Base-by-base conservation (phyloP, 2,797 vertebrate species). In the Pseudotriccus pelzelni region DNA sequence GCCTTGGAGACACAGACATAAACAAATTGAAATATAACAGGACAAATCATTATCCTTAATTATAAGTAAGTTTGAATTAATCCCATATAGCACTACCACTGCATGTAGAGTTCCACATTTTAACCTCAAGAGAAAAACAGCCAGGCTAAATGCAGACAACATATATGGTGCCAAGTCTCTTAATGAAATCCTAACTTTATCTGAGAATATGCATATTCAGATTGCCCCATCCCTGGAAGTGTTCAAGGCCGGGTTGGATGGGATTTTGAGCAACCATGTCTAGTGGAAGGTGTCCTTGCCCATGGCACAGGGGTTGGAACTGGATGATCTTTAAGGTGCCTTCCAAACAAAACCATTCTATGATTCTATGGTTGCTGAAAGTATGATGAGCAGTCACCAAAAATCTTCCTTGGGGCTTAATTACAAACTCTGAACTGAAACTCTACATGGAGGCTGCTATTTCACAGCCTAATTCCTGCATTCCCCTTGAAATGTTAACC, bases 321-420 rank as follows among this genome's bases (percentile, higher is more conserved):
- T 59, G 24, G 14, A 14, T 39, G 24, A 52, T 46, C 30, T 46
- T 46, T 52, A 52, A 32, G 18, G 22, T 41, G 49, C 14, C 4
- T 64, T 46, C 21, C 44, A 58, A 72, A 70, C 2, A 37, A 84
- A 58, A 19, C 4, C 18, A 32, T 36, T 46, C 28, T 46, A 20
- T 0, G 0, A 52, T 12, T 72, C 25, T 23, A 14, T 34, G 24
- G 19, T 5, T 52, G 55, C 68, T 58, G 11, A 37, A 81, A 62
- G 14, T 21, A n/a, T 62, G 34, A 78, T 32, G 1, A 88, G 25
- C 22, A 49, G 20, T 59, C 52, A 64, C 37, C n/a, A 67, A 32
- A 89, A 86, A 58, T 67, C 25, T 70, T 86, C 80, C 41, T 78
- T 73, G 14, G 13, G 7, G 13, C 67, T 84, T 89, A 94, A 82